phyloP scores from a whole-genome alignment of 2,797 vertebrate species.

The Anomalospiza imberbis region DNA sequence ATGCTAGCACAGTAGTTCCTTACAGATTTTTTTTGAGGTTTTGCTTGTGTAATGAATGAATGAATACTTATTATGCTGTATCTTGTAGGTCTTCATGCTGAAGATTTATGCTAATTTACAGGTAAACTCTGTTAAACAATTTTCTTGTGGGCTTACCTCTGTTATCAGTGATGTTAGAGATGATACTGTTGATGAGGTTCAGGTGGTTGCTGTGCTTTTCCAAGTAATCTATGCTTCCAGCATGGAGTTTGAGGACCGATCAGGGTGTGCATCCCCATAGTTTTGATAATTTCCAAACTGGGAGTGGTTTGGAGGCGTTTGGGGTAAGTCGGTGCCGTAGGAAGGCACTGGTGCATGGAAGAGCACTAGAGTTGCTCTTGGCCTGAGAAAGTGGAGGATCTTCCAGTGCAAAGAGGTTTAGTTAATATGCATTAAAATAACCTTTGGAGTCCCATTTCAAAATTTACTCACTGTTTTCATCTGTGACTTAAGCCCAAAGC shows the following conservation, averaged over 20 bases:
- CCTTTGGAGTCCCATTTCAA: neutral
- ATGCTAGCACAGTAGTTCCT: neutral
- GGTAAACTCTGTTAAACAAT: neutral
- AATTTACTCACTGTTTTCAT: neutral
- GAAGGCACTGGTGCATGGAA: neutral
- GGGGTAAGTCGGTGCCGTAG: fast-evolving
- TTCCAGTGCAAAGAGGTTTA: neutral
- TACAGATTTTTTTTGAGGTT: neutral
- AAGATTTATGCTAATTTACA: neutral
- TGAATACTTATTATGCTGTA: neutral
- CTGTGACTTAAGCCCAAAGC: neutral
- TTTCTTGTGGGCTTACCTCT: neutral
- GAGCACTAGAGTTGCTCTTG: neutral
- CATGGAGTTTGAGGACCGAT: neutral
- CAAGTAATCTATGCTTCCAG: neutral
- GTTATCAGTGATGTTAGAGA: neutral
- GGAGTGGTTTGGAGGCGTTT: neutral
- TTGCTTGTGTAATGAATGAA: neutral
- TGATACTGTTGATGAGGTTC: neutral
- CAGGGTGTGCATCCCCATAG: too few relatives aligned
- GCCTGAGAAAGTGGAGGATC: neutral
- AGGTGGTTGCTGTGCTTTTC: neutral
- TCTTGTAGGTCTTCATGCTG: neutral
- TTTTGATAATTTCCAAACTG: neutral
- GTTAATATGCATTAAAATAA: neutral